Evolutionary conservation across 2,888 invertebrate genomes (phyloP), one percentile per base, ranked within the genome.

Genomic region (Pseudoips prasinana): DNA sequence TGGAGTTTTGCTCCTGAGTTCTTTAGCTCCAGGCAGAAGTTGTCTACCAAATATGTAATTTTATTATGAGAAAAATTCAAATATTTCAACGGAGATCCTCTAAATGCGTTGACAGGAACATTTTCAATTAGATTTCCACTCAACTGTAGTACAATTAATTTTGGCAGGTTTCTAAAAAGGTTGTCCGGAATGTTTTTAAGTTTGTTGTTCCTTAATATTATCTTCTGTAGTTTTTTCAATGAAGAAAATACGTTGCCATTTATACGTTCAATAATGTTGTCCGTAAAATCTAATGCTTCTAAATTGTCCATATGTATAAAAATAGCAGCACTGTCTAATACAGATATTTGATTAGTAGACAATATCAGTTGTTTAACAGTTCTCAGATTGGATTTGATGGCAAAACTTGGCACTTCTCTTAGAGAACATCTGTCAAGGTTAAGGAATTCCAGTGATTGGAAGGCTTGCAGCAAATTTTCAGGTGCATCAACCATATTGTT

Each of bases 21-120:
- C 25, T 47, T 67, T 1, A 85, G 45, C 22, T 83, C 81, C 11
- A 81, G 56, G 29, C 71, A 74, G 50, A 87, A 87, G 41, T 86
- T 85, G 19, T 75, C 72, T 8, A 60, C 54, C 14, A 87, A 61
- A 58, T 75, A 85, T 0, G 79, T 76, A 10, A 86, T 69, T 39
- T 52, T 73, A 34, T 87, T 86, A 20, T 59, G 58, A 0, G 79
- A 65, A 9, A 87, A 47, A 52, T 85, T 81, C 9, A 86, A 49
- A 39, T 73, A 72, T 37, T 70, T 83, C 2, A 82, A 38, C 0
- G 56, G 57, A 1, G 77, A 70, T 0, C 74, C 73, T 35, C 68
- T 59, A 9, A 86, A 79, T 1, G 76, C 69, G 32, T 73, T 72
- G 0, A 77, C 67, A 1, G 81, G 73, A 0, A 82, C 54, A 29